Evolutionary conservation across 1,140 invertebrate genomes (phyloP).

Genomic region (Pogonus chalceus): DNA sequence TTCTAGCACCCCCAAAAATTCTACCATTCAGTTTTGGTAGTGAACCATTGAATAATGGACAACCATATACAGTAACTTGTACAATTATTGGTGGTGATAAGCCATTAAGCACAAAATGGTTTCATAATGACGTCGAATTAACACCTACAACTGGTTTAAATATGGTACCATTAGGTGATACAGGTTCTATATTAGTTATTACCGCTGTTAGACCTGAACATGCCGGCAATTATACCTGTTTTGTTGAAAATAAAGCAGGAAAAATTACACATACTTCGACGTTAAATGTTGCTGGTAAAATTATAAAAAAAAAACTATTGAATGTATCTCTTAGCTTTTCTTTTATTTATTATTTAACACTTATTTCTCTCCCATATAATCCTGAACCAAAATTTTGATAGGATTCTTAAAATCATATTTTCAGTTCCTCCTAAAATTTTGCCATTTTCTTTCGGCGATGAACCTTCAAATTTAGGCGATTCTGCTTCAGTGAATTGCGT

Average conservation of each 20-base stretch:
- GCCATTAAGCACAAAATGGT: constrained; percentile 61
- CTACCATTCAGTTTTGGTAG: constrained; percentile 48
- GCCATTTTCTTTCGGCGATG: constrained; percentile 39
- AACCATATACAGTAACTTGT: constrained; percentile 67
- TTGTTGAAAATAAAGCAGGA: constrained; percentile 53
- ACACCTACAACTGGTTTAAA: constrained; percentile 54
- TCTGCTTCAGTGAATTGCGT: constrained; percentile 42
- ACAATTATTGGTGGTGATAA: constrained; percentile 62
- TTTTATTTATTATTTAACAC: not conserved
- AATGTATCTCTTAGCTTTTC: not conserved
- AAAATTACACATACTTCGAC: constrained; percentile 45
- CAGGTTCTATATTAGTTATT: constrained; percentile 28
- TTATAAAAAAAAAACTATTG: not conserved
- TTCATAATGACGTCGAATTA: constrained; percentile 40
- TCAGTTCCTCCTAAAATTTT: constrained; percentile 43
- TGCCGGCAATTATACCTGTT: constrained; percentile 55
- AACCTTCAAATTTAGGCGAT: constrained; percentile 44
- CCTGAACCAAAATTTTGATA: not conserved
- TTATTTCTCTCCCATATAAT: not conserved
- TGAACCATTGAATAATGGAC: constrained; percentile 49
- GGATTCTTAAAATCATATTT: constrained; percentile 6
- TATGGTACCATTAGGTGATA: constrained; percentile 54
- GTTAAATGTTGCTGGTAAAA: constrained; percentile 54
- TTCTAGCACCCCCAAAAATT: constrained; percentile 50
- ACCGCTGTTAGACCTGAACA: constrained; percentile 47